Base-by-base conservation (phyloP, 2,113 vertebrate species). In the Hiodon alosoides region DNA sequence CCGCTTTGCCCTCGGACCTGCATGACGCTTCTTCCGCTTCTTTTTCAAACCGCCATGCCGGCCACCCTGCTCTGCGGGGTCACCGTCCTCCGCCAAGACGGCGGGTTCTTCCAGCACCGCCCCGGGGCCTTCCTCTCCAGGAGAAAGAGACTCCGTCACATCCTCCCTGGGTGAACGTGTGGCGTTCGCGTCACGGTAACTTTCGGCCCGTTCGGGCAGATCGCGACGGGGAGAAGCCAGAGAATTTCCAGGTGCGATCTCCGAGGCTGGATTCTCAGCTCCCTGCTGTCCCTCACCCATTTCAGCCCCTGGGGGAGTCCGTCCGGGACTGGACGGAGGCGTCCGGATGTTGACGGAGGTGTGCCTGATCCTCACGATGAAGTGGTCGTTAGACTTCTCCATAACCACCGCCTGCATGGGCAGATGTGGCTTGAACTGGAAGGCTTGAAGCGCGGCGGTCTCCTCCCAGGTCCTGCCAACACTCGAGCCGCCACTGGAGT, bases 301-400 rank as follows among this genome's bases (percentile, higher is more conserved):
- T 0, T 83, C 84, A 0, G 83, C 76, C 4, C 67, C 76, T 10
- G 7, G 64, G 57, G 75, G 77, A 77, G 66, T 81, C 11, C 3
- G 60, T 5, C 77, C 0, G 0, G 81, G n/a, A 2, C 77, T 74
- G 60, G 73, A 67, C 80, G 16, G 11, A 17, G n/a, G n/a, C n/a
- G n/a, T n/a, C n/a, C n/a, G n/a, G n/a, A 67, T 50, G 7, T 17
- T 79, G 0, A 73, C 0, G 75, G 87, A 82, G 0, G 93, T 87
- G 66, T 93, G 93, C 5, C 94, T 91, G 16, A 99, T 99, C 87
- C 95, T 98, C 2, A 99, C 89, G 61, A 99, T 93, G 62, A 99
- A 98, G 76, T 98, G 96, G 78, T 98, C 95, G 0, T 98, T 98
- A 73, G 97, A 99, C 79, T 89, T 94, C 85, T 99, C 97, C 93